These are phyloP conservation scores for Lucifuga dentata DNA, from an alignment of 2,113 vertebrate genomes.

Conservation along the genomic window DNA sequence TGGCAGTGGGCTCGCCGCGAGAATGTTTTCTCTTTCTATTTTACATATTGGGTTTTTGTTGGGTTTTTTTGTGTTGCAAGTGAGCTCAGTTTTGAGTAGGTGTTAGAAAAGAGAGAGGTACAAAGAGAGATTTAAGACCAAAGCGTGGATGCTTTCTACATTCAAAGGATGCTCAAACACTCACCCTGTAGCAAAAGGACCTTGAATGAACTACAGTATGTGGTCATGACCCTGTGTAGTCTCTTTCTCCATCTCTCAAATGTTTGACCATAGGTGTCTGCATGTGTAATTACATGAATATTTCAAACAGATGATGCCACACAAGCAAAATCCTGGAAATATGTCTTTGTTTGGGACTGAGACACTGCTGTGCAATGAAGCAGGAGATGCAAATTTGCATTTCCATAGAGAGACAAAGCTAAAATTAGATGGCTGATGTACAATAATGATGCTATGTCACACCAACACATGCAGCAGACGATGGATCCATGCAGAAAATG, in stretches of 20 bases:
- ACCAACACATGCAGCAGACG: constrained; percentile 33
- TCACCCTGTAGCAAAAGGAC: constrained; percentile 34
- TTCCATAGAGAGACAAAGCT: constrained; percentile 21
- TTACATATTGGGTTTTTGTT: too few species aligned
- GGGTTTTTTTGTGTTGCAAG: too few species aligned
- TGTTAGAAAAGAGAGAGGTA: constrained; percentile 19
- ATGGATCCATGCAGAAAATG: constrained; percentile 65
- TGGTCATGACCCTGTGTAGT: constrained; percentile 23
- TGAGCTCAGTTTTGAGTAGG: too few species aligned
- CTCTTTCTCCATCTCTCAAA: constrained; percentile 1
- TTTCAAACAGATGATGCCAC: constrained; percentile 27
- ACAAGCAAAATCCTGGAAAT: constrained; percentile 34
- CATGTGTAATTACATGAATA: constrained; percentile 29
- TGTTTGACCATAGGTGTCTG: constrained; percentile 32
- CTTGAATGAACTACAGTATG: constrained; percentile 36
- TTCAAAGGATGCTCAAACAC: constrained; percentile 36
- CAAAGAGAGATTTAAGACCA: constrained; percentile 22
- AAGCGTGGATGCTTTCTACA: constrained; percentile 15
- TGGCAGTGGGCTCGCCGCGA: constrained; percentile 64
- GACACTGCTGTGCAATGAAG: constrained; percentile 15
- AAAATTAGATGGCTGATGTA: constrained; percentile 53
- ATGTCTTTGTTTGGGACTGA: background rate
- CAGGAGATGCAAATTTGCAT: constrained; percentile 40
- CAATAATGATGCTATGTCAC: constrained; percentile 53
- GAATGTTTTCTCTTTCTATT: constrained; percentile 57